Conservation (phyloP, 2,888 invertebrate species). For the Teinopalpus imperialis region DNA sequence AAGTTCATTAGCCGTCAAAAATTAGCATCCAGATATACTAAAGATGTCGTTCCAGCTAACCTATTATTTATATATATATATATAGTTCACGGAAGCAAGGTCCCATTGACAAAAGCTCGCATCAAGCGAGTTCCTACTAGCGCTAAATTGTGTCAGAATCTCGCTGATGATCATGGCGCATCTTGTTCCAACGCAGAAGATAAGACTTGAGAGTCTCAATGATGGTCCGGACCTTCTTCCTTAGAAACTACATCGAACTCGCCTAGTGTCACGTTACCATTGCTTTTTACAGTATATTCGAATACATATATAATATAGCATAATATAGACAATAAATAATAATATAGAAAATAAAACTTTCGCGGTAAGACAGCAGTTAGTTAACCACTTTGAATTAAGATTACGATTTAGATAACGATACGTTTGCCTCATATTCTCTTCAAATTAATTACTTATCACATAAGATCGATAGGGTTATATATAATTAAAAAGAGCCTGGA, state of each 20-base stretch:
- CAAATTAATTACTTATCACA: conserved; percentile 9
- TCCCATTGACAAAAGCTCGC: conserved; percentile 24
- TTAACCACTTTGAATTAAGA: neutral
- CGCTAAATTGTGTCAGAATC: conserved; percentile 14
- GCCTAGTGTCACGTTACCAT: too few species aligned
- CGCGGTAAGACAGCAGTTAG: conserved; percentile 1
- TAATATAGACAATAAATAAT: too few species aligned
- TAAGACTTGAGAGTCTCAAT: conserved; percentile 14
- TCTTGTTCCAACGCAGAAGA: conserved; percentile 11
- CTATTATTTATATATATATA: conserved; percentile 26
- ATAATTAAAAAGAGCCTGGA: conserved; percentile 7
- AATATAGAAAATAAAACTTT: conserved; percentile 1
- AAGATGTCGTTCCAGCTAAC: conserved; percentile 20
- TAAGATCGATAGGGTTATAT: neutral
- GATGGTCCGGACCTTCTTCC: conserved; percentile 21
- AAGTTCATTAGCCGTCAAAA: too few species aligned
- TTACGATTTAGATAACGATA: neutral
- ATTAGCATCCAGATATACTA: conserved; percentile 24
- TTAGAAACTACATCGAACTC: conserved; percentile 6
- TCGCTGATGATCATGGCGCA: neutral
- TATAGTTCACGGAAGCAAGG: conserved; percentile 27
- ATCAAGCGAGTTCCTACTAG: conserved; percentile 19
- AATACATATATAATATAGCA: too few species aligned
- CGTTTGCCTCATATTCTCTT: neutral
- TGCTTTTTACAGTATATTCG: too few species aligned